phyloP scores from a whole-genome alignment of 2,113 vertebrate species.

The Varanus salvator region DNA sequence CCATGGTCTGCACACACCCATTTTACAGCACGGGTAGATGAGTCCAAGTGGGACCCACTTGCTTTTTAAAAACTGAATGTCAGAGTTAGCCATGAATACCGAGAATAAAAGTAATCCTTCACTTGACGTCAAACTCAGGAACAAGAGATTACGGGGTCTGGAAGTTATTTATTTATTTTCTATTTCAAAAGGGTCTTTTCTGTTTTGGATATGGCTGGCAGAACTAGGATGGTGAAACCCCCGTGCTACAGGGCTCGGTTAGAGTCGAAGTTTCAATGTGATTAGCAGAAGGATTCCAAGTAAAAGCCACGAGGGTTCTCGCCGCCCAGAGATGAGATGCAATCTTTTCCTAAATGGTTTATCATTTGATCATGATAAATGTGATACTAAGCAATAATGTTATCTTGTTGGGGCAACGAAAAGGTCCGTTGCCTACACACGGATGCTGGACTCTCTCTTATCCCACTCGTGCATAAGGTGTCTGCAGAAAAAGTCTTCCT shows the following conservation, averaged over 20 bases:
- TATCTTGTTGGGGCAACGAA: neutral
- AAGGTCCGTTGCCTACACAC: neutral
- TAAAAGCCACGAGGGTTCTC: neutral
- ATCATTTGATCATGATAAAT: neutral
- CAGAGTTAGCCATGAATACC: neutral
- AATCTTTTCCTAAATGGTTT: neutral
- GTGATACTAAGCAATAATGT: conserved; percentile 25
- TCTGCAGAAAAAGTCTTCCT: neutral
- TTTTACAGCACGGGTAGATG: too few species aligned
- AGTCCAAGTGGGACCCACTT: too few species aligned
- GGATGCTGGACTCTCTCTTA: neutral
- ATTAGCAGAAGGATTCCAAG: neutral
- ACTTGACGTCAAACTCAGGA: neutral
- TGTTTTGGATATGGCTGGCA: neutral
- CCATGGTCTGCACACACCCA: too few species aligned
- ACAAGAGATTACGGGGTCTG: neutral
- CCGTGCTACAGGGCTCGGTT: neutral
- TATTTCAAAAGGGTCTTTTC: neutral
- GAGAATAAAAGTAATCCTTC: neutral
- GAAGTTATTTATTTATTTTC: too few species aligned
- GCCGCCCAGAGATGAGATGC: neutral
- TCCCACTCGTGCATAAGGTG: neutral
- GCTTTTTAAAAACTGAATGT: neutral
- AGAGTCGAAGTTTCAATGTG: neutral
- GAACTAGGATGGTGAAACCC: neutral